phyloP scores from a whole-genome alignment of 1,140 invertebrate species.

The Nasonia giraulti region DNA sequence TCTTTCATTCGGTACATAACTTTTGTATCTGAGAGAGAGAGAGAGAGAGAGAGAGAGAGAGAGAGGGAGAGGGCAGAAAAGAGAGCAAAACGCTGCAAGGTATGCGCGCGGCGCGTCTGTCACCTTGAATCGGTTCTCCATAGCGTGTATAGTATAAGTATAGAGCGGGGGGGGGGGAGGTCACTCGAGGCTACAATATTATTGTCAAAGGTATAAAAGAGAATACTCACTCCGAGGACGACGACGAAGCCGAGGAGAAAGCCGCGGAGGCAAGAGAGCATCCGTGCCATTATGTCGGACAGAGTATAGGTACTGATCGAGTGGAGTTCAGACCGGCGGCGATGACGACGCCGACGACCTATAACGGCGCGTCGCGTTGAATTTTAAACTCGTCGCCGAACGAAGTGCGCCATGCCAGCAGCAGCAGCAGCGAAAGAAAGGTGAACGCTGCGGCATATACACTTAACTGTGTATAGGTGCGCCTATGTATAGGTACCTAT shows the following conservation, averaged over 20 bases:
- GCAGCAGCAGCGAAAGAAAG: not conserved
- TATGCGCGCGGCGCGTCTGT: not conserved
- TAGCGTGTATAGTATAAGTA: not conserved
- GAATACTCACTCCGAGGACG: constrained; percentile 64
- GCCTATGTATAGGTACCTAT: too few relatives aligned
- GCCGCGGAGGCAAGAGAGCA: constrained; percentile 60
- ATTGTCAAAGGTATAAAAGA: not conserved
- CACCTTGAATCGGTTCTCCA: not conserved
- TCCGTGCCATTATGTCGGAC: constrained; percentile 53
- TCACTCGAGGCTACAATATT: not conserved
- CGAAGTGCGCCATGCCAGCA: not conserved
- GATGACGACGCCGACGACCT: not conserved
- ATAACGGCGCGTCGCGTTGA: not conserved
- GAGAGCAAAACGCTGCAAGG: too few relatives aligned
- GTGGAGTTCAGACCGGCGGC: not conserved
- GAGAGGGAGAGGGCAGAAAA: too few relatives aligned
- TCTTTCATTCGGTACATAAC: too few relatives aligned
- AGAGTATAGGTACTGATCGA: not conserved
- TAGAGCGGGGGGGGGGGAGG: not conserved
- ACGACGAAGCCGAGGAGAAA: constrained; percentile 61
- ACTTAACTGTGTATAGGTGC: too few relatives aligned
- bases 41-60: too few relatives aligned
- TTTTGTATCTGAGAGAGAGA: too few relatives aligned
- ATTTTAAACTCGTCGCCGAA: not conserved
- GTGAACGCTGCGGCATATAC: not conserved